Base-by-base conservation (phyloP, 1,140 invertebrate genomes). In the Bombus superbus region DNA sequence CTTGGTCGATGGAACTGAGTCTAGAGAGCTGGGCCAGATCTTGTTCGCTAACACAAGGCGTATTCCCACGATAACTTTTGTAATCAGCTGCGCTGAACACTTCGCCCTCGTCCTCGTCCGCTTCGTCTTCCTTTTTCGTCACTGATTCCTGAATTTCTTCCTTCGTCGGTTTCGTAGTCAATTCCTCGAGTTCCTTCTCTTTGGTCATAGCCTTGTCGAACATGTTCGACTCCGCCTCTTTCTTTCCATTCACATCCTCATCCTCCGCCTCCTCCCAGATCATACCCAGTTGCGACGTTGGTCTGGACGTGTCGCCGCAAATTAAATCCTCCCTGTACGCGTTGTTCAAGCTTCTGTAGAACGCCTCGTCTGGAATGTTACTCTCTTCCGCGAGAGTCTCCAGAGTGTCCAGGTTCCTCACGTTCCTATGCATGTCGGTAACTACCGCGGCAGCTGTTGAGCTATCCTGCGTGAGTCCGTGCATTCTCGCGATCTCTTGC, bases 331-430 rank as follows among this genome's bases (percentile, higher is more conserved):
- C 97, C 64, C 98, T 96, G 94, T 98, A 98, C 40, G 97, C 98
- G 92, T 97, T 97, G 94, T 98, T 98, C 35, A 98, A 95, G 93
- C 97, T 98, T 88, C 97, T 96, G 94, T 98, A 98, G 95, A 98
- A 98, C 22, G 97, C 97, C 95, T 98, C 98, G 92, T 98, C 97
- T 9, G 98, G 97, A 64, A 96, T 95, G 87, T 95, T 95, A 71
- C 94, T 93, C 90, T 96, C 95, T 74, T 96, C 96, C 57, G 95
- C 94, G 28, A 96, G 88, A 11, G 94, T 95, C 84, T 93, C 95
- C 64, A 96, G 84, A 15, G 93, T 89, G 59, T 96, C 95, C 25
- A 96, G 81, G 88, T 96, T 96, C 73, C 95, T 94, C 32, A 96
- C 92, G 76, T 94, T 94, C 59, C 94, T 90, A 87, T 95, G 93